These are phyloP conservation scores for Brachyrhaphis roseni DNA, from an alignment of 2,797 vertebrate species.

Conservation along the genomic window DNA sequence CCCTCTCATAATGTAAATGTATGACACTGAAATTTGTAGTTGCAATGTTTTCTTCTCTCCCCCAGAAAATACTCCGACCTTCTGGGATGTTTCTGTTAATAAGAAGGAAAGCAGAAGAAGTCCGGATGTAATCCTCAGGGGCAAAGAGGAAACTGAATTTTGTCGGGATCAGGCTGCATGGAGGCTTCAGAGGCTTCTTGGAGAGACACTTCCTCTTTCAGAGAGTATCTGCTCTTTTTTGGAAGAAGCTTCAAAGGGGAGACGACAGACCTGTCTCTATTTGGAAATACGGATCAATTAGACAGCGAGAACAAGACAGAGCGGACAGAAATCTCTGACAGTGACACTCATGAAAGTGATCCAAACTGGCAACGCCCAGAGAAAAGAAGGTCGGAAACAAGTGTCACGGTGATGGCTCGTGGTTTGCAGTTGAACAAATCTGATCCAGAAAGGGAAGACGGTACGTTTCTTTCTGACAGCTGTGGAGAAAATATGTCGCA, in stretches of 20 bases:
- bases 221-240: conserved; percentile 84
- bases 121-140: conserved; percentile 18
- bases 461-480: conserved; percentile 10
- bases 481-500: conserved; percentile 16
- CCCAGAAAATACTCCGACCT: conserved; percentile 43
- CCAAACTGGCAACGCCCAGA: conserved; percentile 1
- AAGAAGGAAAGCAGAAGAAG: conserved; percentile 12
- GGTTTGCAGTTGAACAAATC: conserved; percentile 7
- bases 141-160: conserved; percentile 44
- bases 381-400: conserved; percentile 9
- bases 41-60: conserved; percentile 18
- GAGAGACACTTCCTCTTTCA: conserved; percentile 50
- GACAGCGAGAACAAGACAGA: conserved; percentile 20
- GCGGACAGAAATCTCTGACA: conserved; percentile 21
- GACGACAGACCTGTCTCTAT: conserved; percentile 68
- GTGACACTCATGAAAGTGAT: conserved; percentile 9
- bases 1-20: not conserved
- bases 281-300: conserved; percentile 16
- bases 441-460: conserved; percentile 8
- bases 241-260: conserved; percentile 74
- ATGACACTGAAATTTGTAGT: not conserved
- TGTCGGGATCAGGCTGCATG: conserved; percentile 72
- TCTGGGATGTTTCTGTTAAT: conserved; percentile 4
- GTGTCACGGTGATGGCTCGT: conserved; percentile 3
- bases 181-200: conserved; percentile 75